These are phyloP conservation scores for Amphiduros pacificus DNA, from an alignment of 2,888 invertebrate genomes.

Conservation along the genomic window DNA sequence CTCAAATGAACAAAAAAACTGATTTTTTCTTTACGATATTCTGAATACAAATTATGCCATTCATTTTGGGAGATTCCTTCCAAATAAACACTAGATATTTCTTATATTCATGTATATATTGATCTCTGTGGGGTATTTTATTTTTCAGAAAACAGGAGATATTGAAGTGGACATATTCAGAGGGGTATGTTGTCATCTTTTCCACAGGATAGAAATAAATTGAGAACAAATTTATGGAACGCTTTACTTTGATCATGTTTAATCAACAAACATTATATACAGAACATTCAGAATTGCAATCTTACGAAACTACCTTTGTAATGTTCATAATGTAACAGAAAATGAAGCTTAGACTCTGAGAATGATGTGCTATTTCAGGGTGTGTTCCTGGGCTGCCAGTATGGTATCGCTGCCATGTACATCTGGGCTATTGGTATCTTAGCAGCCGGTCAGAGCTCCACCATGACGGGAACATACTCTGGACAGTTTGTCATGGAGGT, in stretches of 20 bases:
- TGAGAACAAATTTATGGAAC: no score
- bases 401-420: slow-evolving; percentile 76
- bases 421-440: slow-evolving; percentile 81
- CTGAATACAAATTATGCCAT: not conserved
- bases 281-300: no score
- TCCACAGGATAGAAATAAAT: no score
- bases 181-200: slow-evolving; percentile 48
- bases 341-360: no score
- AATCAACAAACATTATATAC: no score
- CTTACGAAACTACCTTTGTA: no score
- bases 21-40: not conserved
- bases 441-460: slow-evolving; percentile 65
- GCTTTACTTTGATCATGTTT: no score
- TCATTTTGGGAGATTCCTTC: not conserved
- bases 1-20: no score
- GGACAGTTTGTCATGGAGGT: slow-evolving; percentile 86
- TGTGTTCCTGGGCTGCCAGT: slow-evolving; percentile 70
- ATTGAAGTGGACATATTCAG: slow-evolving; percentile 47
- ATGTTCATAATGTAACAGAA: no score
- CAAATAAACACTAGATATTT: not conserved
- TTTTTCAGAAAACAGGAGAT: slow-evolving; percentile 34
- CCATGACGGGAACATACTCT: slow-evolving; percentile 77
- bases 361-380: slow-evolving; percentile 42
- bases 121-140: slow-evolving; percentile 12
- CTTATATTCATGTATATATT: not conserved